Evolutionary conservation across 1,140 invertebrate species (phyloP).

Genomic region (Micrasema longulum): DNA sequence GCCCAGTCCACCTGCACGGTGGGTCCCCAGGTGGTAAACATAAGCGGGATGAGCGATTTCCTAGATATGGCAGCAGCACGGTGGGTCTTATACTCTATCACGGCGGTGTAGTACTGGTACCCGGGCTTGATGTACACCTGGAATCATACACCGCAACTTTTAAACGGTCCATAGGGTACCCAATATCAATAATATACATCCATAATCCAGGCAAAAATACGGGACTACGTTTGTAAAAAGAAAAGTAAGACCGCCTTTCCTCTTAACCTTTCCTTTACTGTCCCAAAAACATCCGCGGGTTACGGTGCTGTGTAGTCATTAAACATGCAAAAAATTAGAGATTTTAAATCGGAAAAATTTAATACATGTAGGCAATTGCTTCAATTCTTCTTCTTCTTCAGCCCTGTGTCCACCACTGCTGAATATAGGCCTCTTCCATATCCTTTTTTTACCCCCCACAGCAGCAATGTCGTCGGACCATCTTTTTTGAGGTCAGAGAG

Average conservation of each 20-base stretch:
- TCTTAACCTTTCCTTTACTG: too few relatives aligned
- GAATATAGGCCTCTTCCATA: too few relatives aligned
- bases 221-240: too few relatives aligned
- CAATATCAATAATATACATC: background rate
- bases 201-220: background rate
- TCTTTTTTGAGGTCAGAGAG: background rate
- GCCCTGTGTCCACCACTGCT: too few relatives aligned
- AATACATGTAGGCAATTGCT: background rate
- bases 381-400: too few relatives aligned
- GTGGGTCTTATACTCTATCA: conserved; percentile 35
- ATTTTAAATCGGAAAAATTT: too few relatives aligned
- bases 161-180: background rate
- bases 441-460: background rate
- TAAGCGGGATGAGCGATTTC: conserved; percentile 23
- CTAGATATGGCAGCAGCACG: conserved; percentile 34
- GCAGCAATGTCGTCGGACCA: background rate
- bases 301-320: too few relatives aligned
- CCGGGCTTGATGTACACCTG: conserved; percentile 5
- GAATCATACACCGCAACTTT: conserved; percentile 1
- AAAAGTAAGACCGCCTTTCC: too few relatives aligned
- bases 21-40: background rate
- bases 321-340: too few relatives aligned
- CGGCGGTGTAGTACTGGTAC: background rate
- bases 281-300: too few relatives aligned
- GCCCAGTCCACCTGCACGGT: conserved; percentile 35